These are phyloP conservation scores for Lithobates pipiens DNA, from an alignment of 2,797 vertebrate species.

Conservation along the genomic window DNA sequence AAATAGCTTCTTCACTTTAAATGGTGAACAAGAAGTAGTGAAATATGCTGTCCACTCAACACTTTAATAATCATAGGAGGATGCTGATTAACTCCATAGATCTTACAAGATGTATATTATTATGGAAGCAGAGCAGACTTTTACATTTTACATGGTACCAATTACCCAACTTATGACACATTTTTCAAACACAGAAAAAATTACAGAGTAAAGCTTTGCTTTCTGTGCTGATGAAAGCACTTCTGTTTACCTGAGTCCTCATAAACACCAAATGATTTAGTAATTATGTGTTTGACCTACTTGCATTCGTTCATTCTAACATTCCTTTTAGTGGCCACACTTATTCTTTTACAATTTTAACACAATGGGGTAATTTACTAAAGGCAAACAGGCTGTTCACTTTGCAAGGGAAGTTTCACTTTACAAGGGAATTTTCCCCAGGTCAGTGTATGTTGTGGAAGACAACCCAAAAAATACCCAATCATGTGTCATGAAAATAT, in stretches of 20 bases:
- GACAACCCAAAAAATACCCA: too few species aligned
- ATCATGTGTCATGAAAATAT: too few species aligned
- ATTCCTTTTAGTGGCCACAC: neutral
- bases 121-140: slow-evolving; percentile 12
- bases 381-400: too few species aligned
- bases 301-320: slow-evolving; percentile 7
- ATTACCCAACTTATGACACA: slow-evolving; percentile 10
- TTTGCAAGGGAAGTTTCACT: too few species aligned
- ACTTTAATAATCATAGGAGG: slow-evolving; percentile 44
- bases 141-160: neutral
- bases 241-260: slow-evolving; percentile 1
- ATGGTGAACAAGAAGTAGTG: slow-evolving; percentile 48
- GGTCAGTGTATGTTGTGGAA: too few species aligned
- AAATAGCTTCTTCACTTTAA: slow-evolving; percentile 55
- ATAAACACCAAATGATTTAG: slow-evolving; percentile 12
- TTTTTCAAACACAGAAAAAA: slow-evolving; percentile 13
- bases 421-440: too few species aligned
- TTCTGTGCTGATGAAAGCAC: slow-evolving; percentile 25
- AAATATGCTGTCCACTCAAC: slow-evolving; percentile 55
- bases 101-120: slow-evolving; percentile 14
- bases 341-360: neutral
- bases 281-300: slow-evolving; percentile 26
- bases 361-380: neutral
- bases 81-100: slow-evolving; percentile 16
- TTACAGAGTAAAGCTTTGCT: neutral